Conservation (phyloP, 2,113 vertebrate genomes). For the Centrocercus urophasianus region DNA sequence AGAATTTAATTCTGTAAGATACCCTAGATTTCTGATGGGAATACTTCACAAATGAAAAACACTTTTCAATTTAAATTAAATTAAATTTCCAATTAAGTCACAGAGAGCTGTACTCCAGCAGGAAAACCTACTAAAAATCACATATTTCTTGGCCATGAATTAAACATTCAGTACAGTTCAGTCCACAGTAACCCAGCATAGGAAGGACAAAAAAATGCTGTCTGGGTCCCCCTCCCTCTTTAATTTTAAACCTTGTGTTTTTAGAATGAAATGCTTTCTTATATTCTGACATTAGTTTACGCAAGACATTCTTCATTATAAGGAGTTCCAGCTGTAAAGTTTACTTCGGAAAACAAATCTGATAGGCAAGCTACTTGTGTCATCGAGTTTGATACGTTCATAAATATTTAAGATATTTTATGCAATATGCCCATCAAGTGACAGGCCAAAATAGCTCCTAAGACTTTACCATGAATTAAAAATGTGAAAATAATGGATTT, state of each 20-base stretch:
- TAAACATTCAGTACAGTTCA: constrained; percentile 45
- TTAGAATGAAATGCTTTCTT: background rate
- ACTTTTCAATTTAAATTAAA: constrained; percentile 76
- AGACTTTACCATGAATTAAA: constrained; percentile 67
- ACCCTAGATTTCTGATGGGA: constrained; percentile 64
- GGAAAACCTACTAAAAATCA: constrained; percentile 62
- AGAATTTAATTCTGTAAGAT: constrained; percentile 67
- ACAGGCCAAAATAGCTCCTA: constrained; percentile 55
- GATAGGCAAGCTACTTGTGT: constrained; percentile 37
- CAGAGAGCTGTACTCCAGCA: constrained; percentile 63
- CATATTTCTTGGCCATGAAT: constrained; percentile 49
- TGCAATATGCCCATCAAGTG: constrained; percentile 57
- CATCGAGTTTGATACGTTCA: constrained; percentile 45
- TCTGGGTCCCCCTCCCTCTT: background rate
- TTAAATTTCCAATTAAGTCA: constrained; percentile 79
- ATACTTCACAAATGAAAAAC: constrained; percentile 75
- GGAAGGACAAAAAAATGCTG: background rate
- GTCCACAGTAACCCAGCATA: constrained; percentile 18
- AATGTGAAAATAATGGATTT: constrained; percentile 69
- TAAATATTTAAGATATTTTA: constrained; percentile 68
- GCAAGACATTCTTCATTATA: constrained; percentile 22
- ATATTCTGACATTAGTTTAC: background rate
- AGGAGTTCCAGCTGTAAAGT: constrained; percentile 23
- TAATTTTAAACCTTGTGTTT: background rate
- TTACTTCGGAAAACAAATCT: constrained; percentile 54